These are phyloP conservation scores for Hedychridium roseum DNA, from an alignment of 2,888 invertebrate genomes.

Conservation along the genomic window DNA sequence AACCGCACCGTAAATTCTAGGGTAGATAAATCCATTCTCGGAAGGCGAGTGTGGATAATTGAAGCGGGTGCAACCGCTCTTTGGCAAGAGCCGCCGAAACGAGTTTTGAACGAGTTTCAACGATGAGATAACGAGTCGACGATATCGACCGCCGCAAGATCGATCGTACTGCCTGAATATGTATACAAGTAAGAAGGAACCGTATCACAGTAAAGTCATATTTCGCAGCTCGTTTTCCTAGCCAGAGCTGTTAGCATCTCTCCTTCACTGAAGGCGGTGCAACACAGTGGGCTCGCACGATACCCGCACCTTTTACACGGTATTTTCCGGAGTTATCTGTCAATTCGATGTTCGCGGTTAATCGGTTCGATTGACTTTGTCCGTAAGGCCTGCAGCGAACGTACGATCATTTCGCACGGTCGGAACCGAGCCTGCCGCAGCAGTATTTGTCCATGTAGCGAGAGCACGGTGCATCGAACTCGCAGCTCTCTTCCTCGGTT, in stretches of 20 bases:
- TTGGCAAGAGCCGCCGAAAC: slow-evolving; percentile 40
- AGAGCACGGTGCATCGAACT: slow-evolving; percentile 32
- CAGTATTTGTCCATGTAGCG: no score
- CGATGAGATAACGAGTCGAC: slow-evolving; percentile 38
- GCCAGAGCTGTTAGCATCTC: no score
- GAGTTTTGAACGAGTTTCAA: slow-evolving; percentile 40
- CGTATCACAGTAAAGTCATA: slow-evolving; percentile 31
- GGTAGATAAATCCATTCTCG: slow-evolving; percentile 28
- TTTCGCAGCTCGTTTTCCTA: slow-evolving; percentile 32
- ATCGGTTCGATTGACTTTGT: no score
- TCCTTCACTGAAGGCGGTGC: no score
- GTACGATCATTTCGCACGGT: no score
- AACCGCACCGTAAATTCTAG: slow-evolving; percentile 38
- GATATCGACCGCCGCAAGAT: slow-evolving; percentile 33
- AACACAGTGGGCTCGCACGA: no score
- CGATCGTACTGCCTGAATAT: slow-evolving; percentile 28
- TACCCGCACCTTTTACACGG: no score
- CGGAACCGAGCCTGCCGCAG: no score
- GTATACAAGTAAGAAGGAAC: slow-evolving; percentile 8
- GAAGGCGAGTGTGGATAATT: slow-evolving; percentile 34
- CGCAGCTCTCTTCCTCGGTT: slow-evolving; percentile 34
- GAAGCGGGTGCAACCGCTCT: slow-evolving; percentile 34
- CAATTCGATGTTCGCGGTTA: no score
- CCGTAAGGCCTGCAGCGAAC: no score
- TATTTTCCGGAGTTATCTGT: no score